A percentile compares a stretch with the other conserved stretches of the same genome.
phyloP scores from a whole-genome alignment of 2,888 invertebrate species.

The Scaptomyza caliginosa region DNA sequence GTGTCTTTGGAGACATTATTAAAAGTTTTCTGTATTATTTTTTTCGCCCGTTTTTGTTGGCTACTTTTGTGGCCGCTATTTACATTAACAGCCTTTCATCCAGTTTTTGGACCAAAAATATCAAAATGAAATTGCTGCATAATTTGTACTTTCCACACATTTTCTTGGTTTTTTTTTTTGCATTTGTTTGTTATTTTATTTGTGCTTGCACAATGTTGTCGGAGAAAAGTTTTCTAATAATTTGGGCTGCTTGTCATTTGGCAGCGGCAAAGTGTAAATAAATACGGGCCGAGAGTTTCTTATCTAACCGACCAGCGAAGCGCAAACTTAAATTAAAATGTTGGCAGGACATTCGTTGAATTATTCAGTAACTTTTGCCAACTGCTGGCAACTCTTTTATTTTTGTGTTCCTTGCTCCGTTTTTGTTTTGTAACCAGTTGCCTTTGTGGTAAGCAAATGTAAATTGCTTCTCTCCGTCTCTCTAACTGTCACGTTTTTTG shows the following conservation, averaged over 20 bases:
- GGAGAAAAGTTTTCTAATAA: constrained; percentile 73
- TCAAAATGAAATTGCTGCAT: constrained; percentile 80
- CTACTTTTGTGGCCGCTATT: constrained; percentile 67
- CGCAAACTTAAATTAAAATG: constrained; percentile 81
- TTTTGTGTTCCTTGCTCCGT: constrained; percentile 2
- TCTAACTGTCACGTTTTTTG: neutral
- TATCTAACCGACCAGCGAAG: constrained; percentile 70
- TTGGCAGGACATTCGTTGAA: constrained; percentile 78
- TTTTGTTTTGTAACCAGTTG: constrained; percentile 38
- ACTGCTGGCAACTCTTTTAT: constrained; percentile 65
- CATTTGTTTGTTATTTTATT: constrained; percentile 37
- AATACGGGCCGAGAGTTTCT: constrained; percentile 64
- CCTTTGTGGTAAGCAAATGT: constrained; percentile 58
- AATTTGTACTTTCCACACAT: constrained; percentile 74
- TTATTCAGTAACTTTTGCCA: constrained; percentile 75
- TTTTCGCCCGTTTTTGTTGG: constrained; percentile 20
- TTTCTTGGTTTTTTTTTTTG: constrained; percentile 7
- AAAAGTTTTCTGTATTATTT: constrained; percentile 63
- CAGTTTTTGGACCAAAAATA: constrained; percentile 65
- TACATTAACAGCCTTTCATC: constrained; percentile 80
- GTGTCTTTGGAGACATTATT: constrained; percentile 76
- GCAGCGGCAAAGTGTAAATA: constrained; percentile 74
- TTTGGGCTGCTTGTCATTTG: constrained; percentile 68
- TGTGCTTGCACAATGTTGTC: constrained; percentile 51
- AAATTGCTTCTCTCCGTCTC: constrained; percentile 32